Base-by-base conservation (phyloP, 2,113 vertebrate genomes). In the Thymallus thymallus region DNA sequence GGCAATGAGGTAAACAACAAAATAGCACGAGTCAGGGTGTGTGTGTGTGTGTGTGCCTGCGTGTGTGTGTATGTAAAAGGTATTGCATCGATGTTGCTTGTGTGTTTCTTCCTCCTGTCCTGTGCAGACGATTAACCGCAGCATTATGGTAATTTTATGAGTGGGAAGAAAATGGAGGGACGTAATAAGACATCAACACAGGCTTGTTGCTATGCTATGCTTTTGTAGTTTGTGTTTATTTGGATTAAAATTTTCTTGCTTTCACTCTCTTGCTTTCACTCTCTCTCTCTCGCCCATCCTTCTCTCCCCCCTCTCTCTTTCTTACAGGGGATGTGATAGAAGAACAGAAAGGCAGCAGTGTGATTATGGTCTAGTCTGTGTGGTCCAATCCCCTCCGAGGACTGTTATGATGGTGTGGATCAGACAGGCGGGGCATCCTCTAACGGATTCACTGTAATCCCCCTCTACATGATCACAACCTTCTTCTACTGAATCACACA, bases 141-240 rank as follows among this genome's bases (percentile, higher is more conserved):
- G 26, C 26, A 26, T 26, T 26, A 26, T 26, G 26, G 26, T 26
- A 26, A 26, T 26, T 26, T 26, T 1, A 26, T 26, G 26, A 26
- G 26, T 26, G 26, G 1, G 26, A 26, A 26, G 1, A 26, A 26
- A 26, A 26, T 2, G 2, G 26, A 26, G 26, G 26, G 26, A 26
- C 26, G 2, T 26, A 26, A 26, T 26, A 26, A 26, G 26, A 26
- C 2, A 1, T 26, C 26, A 26, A 26, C 26, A 66, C 67, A 86
- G 69, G 81, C 84, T 89, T 75, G 82, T 77, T 80, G 85, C 84
- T 81, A 84, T 86, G 86, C 82, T 87, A 86, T 26, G 26, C 26
- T 26, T 26, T 2, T 26, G 26, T 26, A 26, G 26, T 26, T 26
- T 35, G 32, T 72, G 82, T 81, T 86, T 85, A 80, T 86, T 85